phyloP scores from a whole-genome alignment of 1,140 invertebrate genomes.

The Nautilus pompilius region DNA sequence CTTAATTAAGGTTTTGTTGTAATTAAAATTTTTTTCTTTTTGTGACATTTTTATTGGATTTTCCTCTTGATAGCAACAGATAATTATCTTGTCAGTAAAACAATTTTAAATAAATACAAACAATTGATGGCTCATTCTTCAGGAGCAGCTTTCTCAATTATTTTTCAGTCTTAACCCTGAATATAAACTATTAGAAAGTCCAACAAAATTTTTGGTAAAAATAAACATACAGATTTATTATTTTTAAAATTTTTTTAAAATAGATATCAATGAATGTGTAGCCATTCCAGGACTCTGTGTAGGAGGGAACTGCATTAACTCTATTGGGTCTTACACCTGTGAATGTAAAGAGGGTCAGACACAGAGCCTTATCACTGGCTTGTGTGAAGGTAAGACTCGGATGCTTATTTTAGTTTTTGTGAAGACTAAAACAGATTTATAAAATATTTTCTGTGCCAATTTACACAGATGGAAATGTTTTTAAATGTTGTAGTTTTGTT shows the following conservation, averaged over 20 bases:
- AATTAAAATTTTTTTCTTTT: too few relatives aligned
- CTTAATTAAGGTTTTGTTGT: too few relatives aligned
- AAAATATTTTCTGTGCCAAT: not conserved
- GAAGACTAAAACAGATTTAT: not conserved
- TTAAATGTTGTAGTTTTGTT: not conserved
- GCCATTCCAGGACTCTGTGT: conserved; percentile 56
- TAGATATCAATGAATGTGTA: conserved; percentile 47
- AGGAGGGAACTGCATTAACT: conserved; percentile 63
- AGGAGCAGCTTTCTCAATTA: too few relatives aligned
- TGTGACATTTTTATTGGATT: too few relatives aligned
- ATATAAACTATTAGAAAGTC: too few relatives aligned
- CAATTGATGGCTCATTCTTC: too few relatives aligned
- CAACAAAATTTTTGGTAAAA: too few relatives aligned
- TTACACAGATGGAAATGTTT: conserved; percentile 21
- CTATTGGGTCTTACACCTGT: conserved; percentile 49
- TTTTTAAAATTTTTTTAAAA: conserved; percentile 9
- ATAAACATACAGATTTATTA: too few relatives aligned
- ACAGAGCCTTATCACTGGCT: conserved; percentile 68
- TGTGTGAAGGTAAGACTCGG: conserved; percentile 58
- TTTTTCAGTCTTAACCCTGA: too few relatives aligned
- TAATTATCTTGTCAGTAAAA: too few relatives aligned
- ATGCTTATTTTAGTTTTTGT: not conserved
- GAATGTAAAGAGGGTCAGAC: conserved; percentile 62
- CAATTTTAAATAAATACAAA: too few relatives aligned
- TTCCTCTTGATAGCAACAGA: too few relatives aligned